A percentile compares a stretch with the other conserved stretches of the same genome.
Evolutionary conservation across 2,888 invertebrate species (phyloP).

Genomic region (Polyploca ridens): DNA sequence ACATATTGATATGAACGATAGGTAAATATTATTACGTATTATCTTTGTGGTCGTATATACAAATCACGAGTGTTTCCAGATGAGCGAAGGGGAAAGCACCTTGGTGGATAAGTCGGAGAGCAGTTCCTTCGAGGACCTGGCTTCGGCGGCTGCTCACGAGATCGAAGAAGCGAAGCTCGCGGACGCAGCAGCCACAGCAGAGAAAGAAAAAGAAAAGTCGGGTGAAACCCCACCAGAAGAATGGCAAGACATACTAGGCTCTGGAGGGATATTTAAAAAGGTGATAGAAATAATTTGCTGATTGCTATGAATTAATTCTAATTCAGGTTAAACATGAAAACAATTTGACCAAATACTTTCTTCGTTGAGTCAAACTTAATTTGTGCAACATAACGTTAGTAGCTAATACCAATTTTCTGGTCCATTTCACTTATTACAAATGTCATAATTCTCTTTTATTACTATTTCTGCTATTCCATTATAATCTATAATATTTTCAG

Average conservation of each 20-base stretch:
- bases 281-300: constrained; percentile 36
- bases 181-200: constrained; percentile 63
- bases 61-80: constrained; percentile 65
- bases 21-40: constrained; percentile 56
- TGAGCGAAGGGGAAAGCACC: constrained; percentile 75
- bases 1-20: constrained; percentile 33
- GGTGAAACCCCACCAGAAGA: constrained; percentile 73
- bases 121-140: constrained; percentile 87
- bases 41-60: constrained; percentile 43
- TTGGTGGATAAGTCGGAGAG: constrained; percentile 86
- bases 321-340: too few relatives aligned
- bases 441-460: too few relatives aligned
- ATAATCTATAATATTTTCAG: too few relatives aligned
- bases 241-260: constrained; percentile 92
- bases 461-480: too few relatives aligned
- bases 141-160: constrained; percentile 84
- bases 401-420: too few relatives aligned
- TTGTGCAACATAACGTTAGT: too few relatives aligned
- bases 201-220: constrained; percentile 61
- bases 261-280: constrained; percentile 88
- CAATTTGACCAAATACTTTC: too few relatives aligned
- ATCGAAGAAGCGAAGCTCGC: constrained; percentile 78
- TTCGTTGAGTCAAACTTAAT: constrained; percentile 17
- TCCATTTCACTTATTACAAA: too few relatives aligned
- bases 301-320: too few relatives aligned